Evolutionary conservation across 2,113 vertebrate species (phyloP), one percentile per base, ranked within the genome.

Genomic region (Cyanistes caeruleus): DNA sequence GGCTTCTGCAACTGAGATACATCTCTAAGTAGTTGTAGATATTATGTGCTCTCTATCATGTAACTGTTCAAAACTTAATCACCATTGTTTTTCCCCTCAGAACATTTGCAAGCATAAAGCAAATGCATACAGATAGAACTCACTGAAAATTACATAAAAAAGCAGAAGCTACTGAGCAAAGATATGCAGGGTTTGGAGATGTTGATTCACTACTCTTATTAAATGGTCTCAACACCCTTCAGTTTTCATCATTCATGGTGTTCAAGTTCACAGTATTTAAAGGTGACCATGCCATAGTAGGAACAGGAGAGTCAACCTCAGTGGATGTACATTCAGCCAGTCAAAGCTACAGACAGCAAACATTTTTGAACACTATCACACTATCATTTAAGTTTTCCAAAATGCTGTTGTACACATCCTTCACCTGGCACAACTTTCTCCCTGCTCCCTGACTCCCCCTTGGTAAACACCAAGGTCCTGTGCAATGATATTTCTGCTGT

Each of bases 401-500:
- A 62, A 74, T 7, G 9, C 10, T 56, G 4, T 39, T 72, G 23
- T 24, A 43, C 23, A n/a, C 3, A 56, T 43, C 33, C 33, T 67
- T 68, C 39, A 48, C 14, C 24, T 49, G 24, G 14, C 10, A 68
- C 8, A 9, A 13, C 7, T 59, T 44, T 44, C 15, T 49, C n/a
- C 39, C 35, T 59, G 33, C 35, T 67, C 21, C 33, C 10, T 4
- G 2, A 22, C 4, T 41, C 12, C 2, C 1, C 1, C 0, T 7
- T 39, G 15, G 15, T 10, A 22, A 25, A 33, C 9, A 59, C 4
- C 16, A 49, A 43, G 8, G 20, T 46, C 69, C 33, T 44, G 5
- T 27, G 20, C 10, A 56, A 30, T 41, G 10, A 3, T 31, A 28
- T 28, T 95, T 80, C 22, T 64, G 24, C 53, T 80, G 9, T 6